These are phyloP conservation scores for Catonia carolina DNA, from an alignment of 2,888 invertebrate species.

Conservation along the genomic window DNA sequence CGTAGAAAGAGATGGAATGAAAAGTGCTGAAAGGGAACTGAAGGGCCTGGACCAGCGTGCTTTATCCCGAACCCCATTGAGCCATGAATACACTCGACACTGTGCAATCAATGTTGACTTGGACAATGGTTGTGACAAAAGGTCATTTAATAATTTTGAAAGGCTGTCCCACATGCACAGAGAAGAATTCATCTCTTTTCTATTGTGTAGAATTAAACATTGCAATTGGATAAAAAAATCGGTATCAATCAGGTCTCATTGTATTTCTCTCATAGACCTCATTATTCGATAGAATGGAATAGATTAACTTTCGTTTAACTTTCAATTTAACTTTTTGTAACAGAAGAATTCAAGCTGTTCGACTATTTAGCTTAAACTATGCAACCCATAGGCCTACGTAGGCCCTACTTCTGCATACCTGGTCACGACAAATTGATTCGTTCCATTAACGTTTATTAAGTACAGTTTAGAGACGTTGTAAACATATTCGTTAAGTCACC, in stretches of 20 bases:
- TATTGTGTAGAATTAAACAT: slow-evolving; percentile 25
- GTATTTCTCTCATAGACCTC: slow-evolving; percentile 19
- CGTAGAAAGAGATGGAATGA: slow-evolving; percentile 15
- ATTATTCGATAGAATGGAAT: slow-evolving; percentile 21
- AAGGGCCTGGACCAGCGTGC: background rate
- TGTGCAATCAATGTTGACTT: slow-evolving; percentile 16
- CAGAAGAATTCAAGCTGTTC: background rate
- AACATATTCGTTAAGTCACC: no score
- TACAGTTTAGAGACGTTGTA: no score
- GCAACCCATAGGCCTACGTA: background rate
- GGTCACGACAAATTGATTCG: background rate
- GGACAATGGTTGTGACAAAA: slow-evolving; percentile 20
- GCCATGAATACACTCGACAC: slow-evolving; percentile 8
- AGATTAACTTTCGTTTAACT: slow-evolving; percentile 25
- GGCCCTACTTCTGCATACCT: background rate
- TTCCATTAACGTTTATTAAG: no score
- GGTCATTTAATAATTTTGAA: slow-evolving; percentile 27
- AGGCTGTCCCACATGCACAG: slow-evolving; percentile 14
- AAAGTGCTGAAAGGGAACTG: slow-evolving; percentile 1
- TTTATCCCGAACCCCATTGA: background rate
- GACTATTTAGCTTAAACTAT: slow-evolving; percentile 2
- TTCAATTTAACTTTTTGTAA: slow-evolving; percentile 22
- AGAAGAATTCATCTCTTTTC: slow-evolving; percentile 4
- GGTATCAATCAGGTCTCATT: slow-evolving; percentile 21
- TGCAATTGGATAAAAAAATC: slow-evolving; percentile 21